phyloP scores from a whole-genome alignment of 2,797 vertebrate species.

The Bucorvus abyssinicus region DNA sequence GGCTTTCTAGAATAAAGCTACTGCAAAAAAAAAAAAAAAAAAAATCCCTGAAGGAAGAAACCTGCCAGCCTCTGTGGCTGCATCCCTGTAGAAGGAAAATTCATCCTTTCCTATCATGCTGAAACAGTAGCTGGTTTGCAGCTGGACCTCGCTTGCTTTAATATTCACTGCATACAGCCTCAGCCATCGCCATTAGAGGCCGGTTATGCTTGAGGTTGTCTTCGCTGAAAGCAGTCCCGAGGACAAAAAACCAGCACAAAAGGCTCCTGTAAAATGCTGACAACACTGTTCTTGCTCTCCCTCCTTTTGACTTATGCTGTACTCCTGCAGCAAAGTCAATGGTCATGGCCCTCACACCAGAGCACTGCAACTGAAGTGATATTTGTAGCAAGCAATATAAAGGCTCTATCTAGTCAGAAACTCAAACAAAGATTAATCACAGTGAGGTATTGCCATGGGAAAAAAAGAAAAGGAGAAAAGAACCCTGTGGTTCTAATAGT shows the following conservation, averaged over 20 bases:
- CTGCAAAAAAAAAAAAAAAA: not conserved
- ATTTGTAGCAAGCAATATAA: not conserved
- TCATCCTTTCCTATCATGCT: not conserved
- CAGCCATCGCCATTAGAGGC: not conserved
- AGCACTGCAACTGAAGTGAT: not conserved
- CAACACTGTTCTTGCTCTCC: not conserved
- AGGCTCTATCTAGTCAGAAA: not conserved
- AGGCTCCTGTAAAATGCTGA: not conserved
- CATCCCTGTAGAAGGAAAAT: not conserved
- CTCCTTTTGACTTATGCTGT: not conserved
- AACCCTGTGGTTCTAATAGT: not conserved
- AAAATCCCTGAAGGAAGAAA: not conserved
- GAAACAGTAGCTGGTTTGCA: not conserved
- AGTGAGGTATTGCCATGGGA: not conserved
- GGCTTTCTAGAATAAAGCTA: not conserved
- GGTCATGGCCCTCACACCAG: not conserved
- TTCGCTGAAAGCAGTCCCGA: not conserved
- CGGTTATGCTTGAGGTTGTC: not conserved
- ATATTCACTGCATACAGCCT: not conserved
- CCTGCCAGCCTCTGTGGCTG: not conserved
- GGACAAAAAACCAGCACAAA: not conserved
- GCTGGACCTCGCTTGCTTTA: not conserved
- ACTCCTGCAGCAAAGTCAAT: not conserved
- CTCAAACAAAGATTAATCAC: not conserved
- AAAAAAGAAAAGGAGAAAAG: not conserved